Conservation (phyloP, 1,140 invertebrate genomes). For the Hesperophylax magnus region DNA sequence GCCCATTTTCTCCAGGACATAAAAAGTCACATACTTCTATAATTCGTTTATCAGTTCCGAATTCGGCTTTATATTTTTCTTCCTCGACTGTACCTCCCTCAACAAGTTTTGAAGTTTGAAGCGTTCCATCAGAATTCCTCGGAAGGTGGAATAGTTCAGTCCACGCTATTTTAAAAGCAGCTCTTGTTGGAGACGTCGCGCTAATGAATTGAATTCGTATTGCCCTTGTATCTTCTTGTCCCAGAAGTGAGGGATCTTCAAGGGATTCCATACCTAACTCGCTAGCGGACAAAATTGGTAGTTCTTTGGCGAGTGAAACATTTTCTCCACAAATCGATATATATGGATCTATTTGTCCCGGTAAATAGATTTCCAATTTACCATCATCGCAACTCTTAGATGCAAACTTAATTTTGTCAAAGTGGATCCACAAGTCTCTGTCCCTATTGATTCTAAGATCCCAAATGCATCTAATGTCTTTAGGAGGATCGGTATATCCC, state of each 20-base stretch:
- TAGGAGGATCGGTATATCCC: conserved; percentile 81
- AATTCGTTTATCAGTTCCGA: conserved; percentile 61
- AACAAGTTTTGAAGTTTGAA: conserved; percentile 80
- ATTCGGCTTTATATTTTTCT: conserved; percentile 57
- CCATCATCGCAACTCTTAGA: conserved; percentile 86
- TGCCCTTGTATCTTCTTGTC: conserved; percentile 70
- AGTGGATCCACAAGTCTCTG: conserved; percentile 87
- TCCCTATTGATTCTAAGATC: conserved; percentile 85
- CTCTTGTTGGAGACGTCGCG: conserved; percentile 81
- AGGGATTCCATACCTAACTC: conserved; percentile 78
- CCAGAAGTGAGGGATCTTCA: conserved; percentile 72
- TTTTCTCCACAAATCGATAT: conserved; percentile 88
- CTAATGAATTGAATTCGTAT: conserved; percentile 80
- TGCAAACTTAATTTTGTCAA: conserved; percentile 88
- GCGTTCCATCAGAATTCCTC: conserved; percentile 83
- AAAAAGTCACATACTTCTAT: conserved; percentile 79
- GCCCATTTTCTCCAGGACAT: conserved; percentile 84
- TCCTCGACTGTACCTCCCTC: conserved; percentile 71
- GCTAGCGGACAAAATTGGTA: conserved; percentile 82
- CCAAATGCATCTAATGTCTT: conserved; percentile 89
- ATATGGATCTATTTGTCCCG: conserved; percentile 78
- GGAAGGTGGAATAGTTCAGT: conserved; percentile 90
- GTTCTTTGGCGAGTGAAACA: conserved; percentile 80
- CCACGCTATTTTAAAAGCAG: conserved; percentile 90
- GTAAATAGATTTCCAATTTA: conserved; percentile 85